Evolutionary conservation across 2,888 invertebrate species (phyloP).

Genomic region (Crossocerus cetratus): DNA sequence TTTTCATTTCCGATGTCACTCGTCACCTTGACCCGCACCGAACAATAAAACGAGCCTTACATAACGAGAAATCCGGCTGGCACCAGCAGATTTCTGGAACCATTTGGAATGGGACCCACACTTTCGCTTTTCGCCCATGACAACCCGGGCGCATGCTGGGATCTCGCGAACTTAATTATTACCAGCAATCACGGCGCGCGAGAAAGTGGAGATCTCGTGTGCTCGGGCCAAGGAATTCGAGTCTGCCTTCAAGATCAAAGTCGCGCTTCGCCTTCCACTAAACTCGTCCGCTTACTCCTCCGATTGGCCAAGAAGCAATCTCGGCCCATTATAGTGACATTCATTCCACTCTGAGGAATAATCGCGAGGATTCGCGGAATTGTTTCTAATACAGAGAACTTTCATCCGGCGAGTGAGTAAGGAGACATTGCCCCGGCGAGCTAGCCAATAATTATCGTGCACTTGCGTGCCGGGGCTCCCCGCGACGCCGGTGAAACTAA

Average conservation of each 20-base stretch:
- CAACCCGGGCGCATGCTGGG: too few species aligned
- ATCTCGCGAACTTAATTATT: not conserved
- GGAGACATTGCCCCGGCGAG: constrained; percentile 37
- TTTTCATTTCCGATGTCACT: not conserved
- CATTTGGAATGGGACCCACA: not conserved
- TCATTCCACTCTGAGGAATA: not conserved
- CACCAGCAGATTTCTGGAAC: not conserved
- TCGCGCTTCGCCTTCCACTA: too few species aligned
- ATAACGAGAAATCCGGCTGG: not conserved
- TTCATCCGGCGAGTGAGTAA: not conserved
- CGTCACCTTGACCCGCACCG: not conserved
- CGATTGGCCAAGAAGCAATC: not conserved
- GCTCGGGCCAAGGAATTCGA: not conserved
- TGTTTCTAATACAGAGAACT: too few species aligned
- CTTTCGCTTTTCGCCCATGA: not conserved
- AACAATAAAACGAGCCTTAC: not conserved
- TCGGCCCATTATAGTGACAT: not conserved
- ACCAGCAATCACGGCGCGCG: not conserved
- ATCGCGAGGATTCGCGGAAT: not conserved
- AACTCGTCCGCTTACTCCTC: too few species aligned
- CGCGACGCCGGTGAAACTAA: constrained; percentile 45
- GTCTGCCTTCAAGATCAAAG: too few species aligned
- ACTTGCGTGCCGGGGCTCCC: constrained; percentile 32
- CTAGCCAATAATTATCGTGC: constrained; percentile 39
- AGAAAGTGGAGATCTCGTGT: not conserved